A percentile compares a stretch with the other conserved stretches of the same genome.
These are phyloP conservation scores for Bovichtus diacanthus DNA, from an alignment of 2,797 vertebrate species.

Conservation along the genomic window DNA sequence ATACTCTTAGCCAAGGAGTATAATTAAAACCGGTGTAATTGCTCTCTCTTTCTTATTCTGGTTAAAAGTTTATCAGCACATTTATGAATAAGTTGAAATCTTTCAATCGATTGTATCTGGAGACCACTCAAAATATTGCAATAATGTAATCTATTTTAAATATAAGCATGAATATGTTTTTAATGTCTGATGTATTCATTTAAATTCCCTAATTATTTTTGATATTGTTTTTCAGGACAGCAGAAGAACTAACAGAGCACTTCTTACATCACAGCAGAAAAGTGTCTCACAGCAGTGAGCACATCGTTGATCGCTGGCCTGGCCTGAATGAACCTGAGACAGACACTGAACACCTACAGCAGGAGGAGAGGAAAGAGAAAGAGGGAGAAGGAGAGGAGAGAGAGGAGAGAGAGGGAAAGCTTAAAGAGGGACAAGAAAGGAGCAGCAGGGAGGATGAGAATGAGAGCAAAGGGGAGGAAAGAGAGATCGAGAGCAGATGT, in stretches of 20 bases:
- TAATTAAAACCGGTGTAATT: too few species aligned
- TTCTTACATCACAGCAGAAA: slow-evolving; percentile 9
- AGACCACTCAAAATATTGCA: too few species aligned
- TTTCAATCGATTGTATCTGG: too few species aligned
- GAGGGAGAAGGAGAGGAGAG: neutral
- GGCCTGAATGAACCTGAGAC: slow-evolving; percentile 7
- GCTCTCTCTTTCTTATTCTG: too few species aligned
- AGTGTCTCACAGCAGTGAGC: slow-evolving; percentile 7
- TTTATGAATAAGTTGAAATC: too few species aligned
- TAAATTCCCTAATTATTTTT: neutral
- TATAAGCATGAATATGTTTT: too few species aligned
- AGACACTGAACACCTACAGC: slow-evolving; percentile 8
- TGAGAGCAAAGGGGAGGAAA: slow-evolving; percentile 2
- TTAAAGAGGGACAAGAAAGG: neutral
- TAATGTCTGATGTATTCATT: neutral
- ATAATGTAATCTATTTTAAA: too few species aligned
- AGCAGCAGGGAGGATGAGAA: neutral
- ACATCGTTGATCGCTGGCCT: neutral
- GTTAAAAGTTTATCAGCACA: too few species aligned
- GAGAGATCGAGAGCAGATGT: neutral
- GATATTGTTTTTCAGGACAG: slow-evolving; percentile 41
- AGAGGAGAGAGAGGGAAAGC: neutral
- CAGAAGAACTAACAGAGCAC: slow-evolving; percentile 17
- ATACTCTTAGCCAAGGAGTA: too few species aligned
- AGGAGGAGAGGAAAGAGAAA: neutral